Evolutionary conservation across 30 jellyfish, hydroid and myxozoan species (phyloP).

Genomic region (Aurelia aurita): DNA sequence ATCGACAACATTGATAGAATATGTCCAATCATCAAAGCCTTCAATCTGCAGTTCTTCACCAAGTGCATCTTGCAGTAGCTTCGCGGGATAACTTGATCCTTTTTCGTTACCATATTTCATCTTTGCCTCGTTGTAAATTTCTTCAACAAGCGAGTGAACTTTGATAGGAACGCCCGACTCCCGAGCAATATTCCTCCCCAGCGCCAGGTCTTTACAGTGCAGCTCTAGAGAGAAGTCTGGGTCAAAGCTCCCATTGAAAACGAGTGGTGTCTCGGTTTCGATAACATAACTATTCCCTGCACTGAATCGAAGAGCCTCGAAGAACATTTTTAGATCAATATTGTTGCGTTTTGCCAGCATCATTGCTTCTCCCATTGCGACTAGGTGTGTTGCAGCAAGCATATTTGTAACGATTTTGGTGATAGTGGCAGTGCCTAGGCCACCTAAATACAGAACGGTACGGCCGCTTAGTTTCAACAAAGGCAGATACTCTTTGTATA

Average conservation of each 20-base stretch:
- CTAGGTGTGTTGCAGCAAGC: conserved; percentile 68
- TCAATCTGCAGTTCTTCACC: conserved; percentile 47
- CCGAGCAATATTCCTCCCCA: conserved; percentile 66
- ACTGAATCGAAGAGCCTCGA: conserved; percentile 61
- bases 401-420: conserved; percentile 65
- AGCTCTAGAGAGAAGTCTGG: conserved; percentile 65
- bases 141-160: conserved; percentile 56
- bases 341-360: conserved; percentile 60
- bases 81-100: conserved; percentile 67
- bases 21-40: conserved; percentile 76
- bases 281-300: conserved; percentile 74
- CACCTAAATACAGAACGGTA: conserved; percentile 66
- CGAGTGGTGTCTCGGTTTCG: conserved; percentile 76
- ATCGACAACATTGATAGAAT: conserved; percentile 42
- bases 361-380: conserved; percentile 70
- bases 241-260: conserved; percentile 59
- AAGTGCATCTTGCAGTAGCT: conserved; percentile 60
- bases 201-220: conserved; percentile 73
- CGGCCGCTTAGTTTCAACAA: conserved; percentile 62
- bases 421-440: conserved; percentile 73
- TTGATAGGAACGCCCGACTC: conserved; percentile 61
- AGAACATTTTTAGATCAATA: conserved; percentile 54
- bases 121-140: conserved; percentile 65
- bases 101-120: conserved; percentile 51
- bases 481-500: conserved; percentile 36